Evolutionary conservation across 2,888 invertebrate genomes (phyloP).

Genomic region (Cheilosia pagana): DNA sequence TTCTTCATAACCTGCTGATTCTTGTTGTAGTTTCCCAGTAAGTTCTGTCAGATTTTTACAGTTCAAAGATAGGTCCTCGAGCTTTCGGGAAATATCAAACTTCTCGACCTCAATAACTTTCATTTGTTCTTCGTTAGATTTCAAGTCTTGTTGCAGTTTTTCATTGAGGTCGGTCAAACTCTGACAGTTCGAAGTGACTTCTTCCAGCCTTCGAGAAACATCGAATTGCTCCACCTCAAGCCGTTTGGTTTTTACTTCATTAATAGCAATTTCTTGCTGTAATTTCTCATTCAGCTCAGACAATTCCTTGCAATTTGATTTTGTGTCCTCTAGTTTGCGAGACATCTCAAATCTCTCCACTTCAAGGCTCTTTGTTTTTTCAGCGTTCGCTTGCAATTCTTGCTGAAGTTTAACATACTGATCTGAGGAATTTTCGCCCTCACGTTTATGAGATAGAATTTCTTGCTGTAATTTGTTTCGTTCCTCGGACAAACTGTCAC

Average conservation of each 20-base stretch:
- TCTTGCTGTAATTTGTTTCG: conserved; percentile 64
- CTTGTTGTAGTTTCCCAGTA: conserved; percentile 73
- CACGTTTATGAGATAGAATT: conserved; percentile 50
- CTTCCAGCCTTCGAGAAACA: conserved; percentile 77
- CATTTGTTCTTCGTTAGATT: conserved; percentile 65
- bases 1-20: conserved; percentile 75
- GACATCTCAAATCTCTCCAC: conserved; percentile 82
- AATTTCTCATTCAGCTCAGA: conserved; percentile 81
- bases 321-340: conserved; percentile 84
- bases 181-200: conserved; percentile 67
- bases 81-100: conserved; percentile 77
- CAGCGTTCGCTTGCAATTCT: conserved; percentile 76
- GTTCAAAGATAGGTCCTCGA: conserved; percentile 84
- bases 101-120: conserved; percentile 79
- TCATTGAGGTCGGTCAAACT: conserved; percentile 76
- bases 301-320: conserved; percentile 79
- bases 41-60: conserved; percentile 77
- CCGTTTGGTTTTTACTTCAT: conserved; percentile 83
- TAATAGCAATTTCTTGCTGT: conserved; percentile 86
- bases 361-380: conserved; percentile 84
- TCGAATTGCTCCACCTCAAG: conserved; percentile 65
- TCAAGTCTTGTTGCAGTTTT: conserved; percentile 65
- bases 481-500: conserved; percentile 75
- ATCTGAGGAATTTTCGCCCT: conserved; percentile 75
- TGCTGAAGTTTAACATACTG: conserved; percentile 78